Conservation (phyloP, 2,113 vertebrate genomes). For the Gila orcuttii region DNA sequence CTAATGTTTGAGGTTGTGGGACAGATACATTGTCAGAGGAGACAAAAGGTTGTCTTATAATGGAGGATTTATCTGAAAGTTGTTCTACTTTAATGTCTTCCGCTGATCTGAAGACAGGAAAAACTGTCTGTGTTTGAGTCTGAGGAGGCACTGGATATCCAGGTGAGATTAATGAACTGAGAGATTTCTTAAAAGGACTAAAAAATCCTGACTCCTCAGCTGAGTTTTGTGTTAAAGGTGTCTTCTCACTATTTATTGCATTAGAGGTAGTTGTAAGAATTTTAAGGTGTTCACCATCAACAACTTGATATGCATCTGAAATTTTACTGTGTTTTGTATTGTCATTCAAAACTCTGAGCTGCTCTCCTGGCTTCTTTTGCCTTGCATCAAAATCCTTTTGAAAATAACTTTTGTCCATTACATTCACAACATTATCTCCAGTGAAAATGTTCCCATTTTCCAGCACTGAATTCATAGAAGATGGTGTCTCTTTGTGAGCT, state of each 20-base stretch:
- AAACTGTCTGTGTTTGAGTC: constrained; percentile 66
- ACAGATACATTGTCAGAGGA: constrained; percentile 68
- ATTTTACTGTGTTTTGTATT: constrained; percentile 38
- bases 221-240: constrained; percentile 41
- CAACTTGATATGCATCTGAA: constrained; percentile 43
- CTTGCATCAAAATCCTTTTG: constrained; percentile 42
- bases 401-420: constrained; percentile 32
- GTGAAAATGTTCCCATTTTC: constrained; percentile 76
- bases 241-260: constrained; percentile 42
- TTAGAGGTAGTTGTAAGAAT: not conserved
- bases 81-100: constrained; percentile 67
- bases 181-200: constrained; percentile 86
- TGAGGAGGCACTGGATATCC: constrained; percentile 66
- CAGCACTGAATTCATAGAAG: constrained; percentile 76
- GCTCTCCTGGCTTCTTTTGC: constrained; percentile 25
- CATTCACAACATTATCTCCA: constrained; percentile 47
- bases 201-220: constrained; percentile 75
- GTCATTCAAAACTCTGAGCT: not conserved
- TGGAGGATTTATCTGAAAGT: constrained; percentile 66
- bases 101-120: constrained; percentile 73
- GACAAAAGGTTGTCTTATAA: constrained; percentile 74
- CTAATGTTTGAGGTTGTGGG: constrained; percentile 61
- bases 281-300: constrained; percentile 54
- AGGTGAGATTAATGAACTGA: constrained; percentile 82
- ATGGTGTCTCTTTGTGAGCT: constrained; percentile 64